Evolutionary conservation across 1,140 invertebrate species (phyloP).

Genomic region (Drosophila rufa): DNA sequence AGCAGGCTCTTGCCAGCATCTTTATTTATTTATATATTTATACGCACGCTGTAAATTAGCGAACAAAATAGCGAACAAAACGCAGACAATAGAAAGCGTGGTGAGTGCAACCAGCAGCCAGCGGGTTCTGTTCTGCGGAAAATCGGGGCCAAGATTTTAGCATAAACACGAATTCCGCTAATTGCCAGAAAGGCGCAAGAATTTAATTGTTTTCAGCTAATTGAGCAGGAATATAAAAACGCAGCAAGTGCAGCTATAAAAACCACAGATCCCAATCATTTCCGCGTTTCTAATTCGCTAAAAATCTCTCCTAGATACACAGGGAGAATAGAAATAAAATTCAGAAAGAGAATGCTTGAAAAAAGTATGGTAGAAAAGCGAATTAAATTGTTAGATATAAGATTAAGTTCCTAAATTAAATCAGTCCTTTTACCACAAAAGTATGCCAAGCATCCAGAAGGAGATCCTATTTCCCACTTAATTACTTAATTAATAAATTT

Average conservation of each 20-base stretch:
- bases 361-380: no score
- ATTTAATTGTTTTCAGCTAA: conserved; percentile 62
- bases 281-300: conserved; percentile 45
- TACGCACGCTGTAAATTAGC: conserved; percentile 80
- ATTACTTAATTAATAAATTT: neutral
- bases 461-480: neutral
- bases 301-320: conserved; percentile 5
- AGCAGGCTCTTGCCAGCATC: conserved; percentile 61
- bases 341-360: neutral
- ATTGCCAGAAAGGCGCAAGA: conserved; percentile 54
- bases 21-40: conserved; percentile 78
- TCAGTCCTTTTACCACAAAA: no score
- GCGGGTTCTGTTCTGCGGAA: conserved; percentile 40
- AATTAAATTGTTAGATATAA: no score
- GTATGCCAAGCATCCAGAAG: neutral
- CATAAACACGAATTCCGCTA: conserved; percentile 60
- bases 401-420: no score
- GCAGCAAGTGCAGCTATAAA: conserved; percentile 43
- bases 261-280: conserved; percentile 34
- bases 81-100: conserved; percentile 42
- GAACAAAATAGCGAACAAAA: conserved; percentile 42
- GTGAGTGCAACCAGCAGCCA: conserved; percentile 7
- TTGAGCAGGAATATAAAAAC: conserved; percentile 45
- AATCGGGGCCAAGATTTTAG: conserved; percentile 71
- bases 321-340: neutral